Evolutionary conservation across 2,888 invertebrate species (phyloP), one percentile per base, ranked within the genome.

Genomic region (Acleris holmiana): DNA sequence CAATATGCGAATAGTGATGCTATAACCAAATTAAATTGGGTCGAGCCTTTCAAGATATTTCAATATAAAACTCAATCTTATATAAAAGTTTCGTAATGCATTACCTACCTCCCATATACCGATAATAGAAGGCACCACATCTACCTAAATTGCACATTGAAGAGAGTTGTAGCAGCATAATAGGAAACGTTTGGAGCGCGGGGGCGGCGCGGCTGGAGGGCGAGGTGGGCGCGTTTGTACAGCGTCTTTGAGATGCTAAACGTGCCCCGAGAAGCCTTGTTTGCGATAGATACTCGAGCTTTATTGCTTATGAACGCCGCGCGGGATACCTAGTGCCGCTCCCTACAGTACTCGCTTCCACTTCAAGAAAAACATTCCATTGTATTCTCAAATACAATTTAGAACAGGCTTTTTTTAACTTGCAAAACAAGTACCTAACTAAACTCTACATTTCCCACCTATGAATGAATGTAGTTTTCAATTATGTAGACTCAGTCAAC

Each of bases 161-260:
- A 50, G 62, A 53, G 46, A 18, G 40, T 29, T 53, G 40, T 35
- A 44, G 53, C 44, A 44, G 53, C 53, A 54, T 54, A 67, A 70
- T 70, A 70, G 68, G 55, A 70, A 68, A 59, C 65, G 66, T 64
- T 56, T 61, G 59, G 48, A 55, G 61, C 72, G 70, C 73, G 66
- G 71, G 67, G 62, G 68, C 58, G 67, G 51, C 66, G 55, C 41
- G 54, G 57, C 51, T 35, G 18, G 47, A 55, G 62, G 63, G 61
- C 58, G 54, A 65, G 70, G 71, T 23, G 69, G 29, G 47, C 29
- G 50, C 58, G 71, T 69, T 74, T 70, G 66, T 72, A 71, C 70
- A 69, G 70, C 69, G 76, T 76, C 82, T 85, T 84, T 83, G 85
- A 83, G 76, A 85, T 85, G 83, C 79, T 82, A 84, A 85, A 79